Evolutionary conservation across 2,113 vertebrate genomes (phyloP), one percentile per base, ranked within the genome.

Genomic region (Epinephelus moara): DNA sequence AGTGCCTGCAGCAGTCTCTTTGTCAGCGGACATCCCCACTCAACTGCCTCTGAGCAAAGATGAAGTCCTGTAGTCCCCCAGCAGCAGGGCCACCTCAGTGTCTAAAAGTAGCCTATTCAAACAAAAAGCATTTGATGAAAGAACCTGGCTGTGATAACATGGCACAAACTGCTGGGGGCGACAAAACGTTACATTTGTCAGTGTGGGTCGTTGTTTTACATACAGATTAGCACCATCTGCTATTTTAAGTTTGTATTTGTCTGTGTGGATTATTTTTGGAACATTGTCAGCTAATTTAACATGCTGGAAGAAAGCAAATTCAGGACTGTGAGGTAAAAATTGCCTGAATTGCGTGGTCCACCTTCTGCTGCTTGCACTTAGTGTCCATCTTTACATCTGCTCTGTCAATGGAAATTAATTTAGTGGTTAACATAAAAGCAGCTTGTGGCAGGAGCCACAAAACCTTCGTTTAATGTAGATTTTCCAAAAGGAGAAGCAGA

Each of bases 181-280:
- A 85, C 78, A 91, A 53, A 50, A 11, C 15, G 4, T n/a, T 2
- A 81, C 25, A 8, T 33, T n/a, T 64, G 14, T 67, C 21, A 45
- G 15, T 9, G 14, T 53, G 30, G 9, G 33, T 23, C 4, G 60
- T 14, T 10, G 33, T 3, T 53, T 12, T 2, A 13, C 42, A 40
- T 7, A 4, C 6, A 17, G 4, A 45, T 42, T 30, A 25, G 47
- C 2, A 12, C 15, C 9, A 6, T 37, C 1, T 70, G 18, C 13
- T 19, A 19, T 18, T 47, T 17, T 50, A 8, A 6, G 0, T 56
- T 47, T 21, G 47, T 2, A 11, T 63, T 27, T 25, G 17, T n/a
- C 53, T 13, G 5, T 6, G 0, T 10, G 21, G 17, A 0, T 47
- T 52, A 30, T 10, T 27, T 33, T 59, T 4, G 42, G 17, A 14